Evolutionary conservation across 2,797 vertebrate genomes (phyloP).

Genomic region (Coendou prehensilis): DNA sequence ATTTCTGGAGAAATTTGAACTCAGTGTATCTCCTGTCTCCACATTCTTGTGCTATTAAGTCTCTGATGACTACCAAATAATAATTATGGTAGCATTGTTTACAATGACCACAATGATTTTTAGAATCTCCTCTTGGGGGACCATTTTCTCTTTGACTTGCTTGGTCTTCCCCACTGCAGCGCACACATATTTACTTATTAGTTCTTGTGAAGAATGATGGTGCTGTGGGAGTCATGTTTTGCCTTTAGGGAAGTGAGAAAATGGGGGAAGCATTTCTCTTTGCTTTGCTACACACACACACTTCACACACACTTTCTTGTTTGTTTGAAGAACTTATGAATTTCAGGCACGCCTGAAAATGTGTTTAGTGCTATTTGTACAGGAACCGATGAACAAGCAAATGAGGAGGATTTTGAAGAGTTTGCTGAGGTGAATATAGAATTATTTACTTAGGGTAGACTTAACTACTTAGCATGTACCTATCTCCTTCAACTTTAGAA

Average conservation of each 20-base stretch:
- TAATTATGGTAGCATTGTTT: not conserved
- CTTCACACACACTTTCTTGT: not conserved
- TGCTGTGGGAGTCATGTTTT: not conserved
- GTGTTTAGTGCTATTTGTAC: not conserved
- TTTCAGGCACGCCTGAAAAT: not conserved
- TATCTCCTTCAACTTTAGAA: not conserved
- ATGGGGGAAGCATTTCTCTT: not conserved
- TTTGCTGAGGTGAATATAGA: not conserved
- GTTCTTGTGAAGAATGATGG: not conserved
- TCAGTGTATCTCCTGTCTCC: not conserved
- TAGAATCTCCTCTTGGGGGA: not conserved
- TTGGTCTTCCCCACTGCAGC: too few species aligned
- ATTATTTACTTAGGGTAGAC: not conserved
- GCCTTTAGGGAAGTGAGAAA: not conserved
- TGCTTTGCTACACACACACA: not conserved
- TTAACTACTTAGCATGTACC: not conserved
- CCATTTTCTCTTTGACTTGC: too few species aligned
- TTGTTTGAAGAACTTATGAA: not conserved
- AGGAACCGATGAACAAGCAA: rapidly evolving
- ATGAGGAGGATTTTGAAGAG: not conserved
- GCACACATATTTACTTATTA: not conserved
- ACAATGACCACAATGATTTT: not conserved
- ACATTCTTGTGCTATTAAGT: not conserved
- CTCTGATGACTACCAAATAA: not conserved
- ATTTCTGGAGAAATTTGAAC: constrained; percentile 13